These are phyloP conservation scores for Sebastes trivittatus DNA, from an alignment of 2,797 vertebrate genomes.

Conservation along the genomic window DNA sequence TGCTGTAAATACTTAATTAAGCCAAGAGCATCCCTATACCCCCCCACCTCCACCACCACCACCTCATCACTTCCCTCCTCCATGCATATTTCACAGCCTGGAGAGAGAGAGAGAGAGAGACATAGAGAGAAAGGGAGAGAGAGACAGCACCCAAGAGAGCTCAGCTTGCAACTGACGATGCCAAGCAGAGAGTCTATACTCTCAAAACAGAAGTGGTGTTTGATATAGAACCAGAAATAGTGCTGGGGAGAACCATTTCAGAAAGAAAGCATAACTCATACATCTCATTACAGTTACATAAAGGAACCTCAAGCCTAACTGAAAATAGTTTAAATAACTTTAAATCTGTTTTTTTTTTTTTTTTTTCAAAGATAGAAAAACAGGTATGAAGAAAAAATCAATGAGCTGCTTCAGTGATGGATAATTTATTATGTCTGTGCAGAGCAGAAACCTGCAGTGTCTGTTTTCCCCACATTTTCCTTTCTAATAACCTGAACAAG, in stretches of 20 bases:
- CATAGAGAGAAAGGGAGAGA: neutral
- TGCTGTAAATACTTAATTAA: constrained; percentile 74
- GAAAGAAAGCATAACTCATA: neutral
- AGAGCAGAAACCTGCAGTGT: no score
- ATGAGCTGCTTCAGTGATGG: no score
- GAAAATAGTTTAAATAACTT: neutral
- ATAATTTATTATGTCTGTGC: no score
- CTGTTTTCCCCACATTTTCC: neutral
- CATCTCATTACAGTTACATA: neutral
- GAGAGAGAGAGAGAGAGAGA: neutral
- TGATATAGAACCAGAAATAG: neutral
- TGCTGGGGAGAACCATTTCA: neutral
- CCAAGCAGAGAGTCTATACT: constrained; percentile 4
- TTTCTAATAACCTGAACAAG: neutral
- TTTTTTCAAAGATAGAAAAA: neutral
- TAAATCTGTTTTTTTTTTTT: neutral
- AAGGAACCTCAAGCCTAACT: neutral
- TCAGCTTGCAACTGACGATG: constrained; percentile 7
- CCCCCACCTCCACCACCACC: constrained; percentile 3
- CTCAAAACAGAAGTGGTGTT: constrained; percentile 13
- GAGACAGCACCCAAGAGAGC: constrained; percentile 3
- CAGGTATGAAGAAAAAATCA: no score
- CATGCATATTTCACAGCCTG: constrained; percentile 65
- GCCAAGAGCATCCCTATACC: constrained; percentile 21
- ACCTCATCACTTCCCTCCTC: neutral